A percentile compares a stretch with the other conserved stretches of the same genome.
Evolutionary conservation across 2,797 vertebrate species (phyloP).

Genomic region (Oreortyx pictus): DNA sequence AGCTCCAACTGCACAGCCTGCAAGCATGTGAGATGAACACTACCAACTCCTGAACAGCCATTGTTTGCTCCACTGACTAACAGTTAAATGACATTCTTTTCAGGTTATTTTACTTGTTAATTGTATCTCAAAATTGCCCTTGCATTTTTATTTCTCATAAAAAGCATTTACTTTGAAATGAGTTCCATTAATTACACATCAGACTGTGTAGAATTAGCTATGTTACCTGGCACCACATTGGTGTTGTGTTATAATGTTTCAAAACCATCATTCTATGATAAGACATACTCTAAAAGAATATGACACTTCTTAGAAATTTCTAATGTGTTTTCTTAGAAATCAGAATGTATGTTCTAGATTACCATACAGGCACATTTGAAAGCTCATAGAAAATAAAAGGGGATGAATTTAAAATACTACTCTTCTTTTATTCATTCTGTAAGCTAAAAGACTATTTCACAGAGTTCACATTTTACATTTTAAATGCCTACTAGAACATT

Average conservation of each 20-base stretch:
- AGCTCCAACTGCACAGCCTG: not conserved
- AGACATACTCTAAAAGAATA: not conserved
- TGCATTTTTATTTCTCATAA: constrained; percentile 46
- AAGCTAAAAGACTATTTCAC: not conserved
- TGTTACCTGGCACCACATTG: constrained; percentile 14
- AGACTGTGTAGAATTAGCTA: constrained; percentile 24
- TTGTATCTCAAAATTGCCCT: constrained; percentile 41
- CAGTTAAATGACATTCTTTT: constrained; percentile 12
- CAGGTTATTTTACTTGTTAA: constrained; percentile 56
- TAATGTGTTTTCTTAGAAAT: constrained; percentile 33
- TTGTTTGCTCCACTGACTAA: not conserved
- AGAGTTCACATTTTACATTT: not conserved
- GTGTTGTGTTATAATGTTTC: constrained; percentile 1
- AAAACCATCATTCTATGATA: constrained; percentile 23
- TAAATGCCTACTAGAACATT: constrained; percentile 12
- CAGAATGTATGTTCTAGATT: not conserved
- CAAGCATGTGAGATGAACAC: not conserved
- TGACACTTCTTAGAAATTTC: not conserved
- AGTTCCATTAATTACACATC: constrained; percentile 57
- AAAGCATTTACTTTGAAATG: constrained; percentile 39
- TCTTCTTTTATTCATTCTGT: not conserved
- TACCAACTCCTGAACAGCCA: not conserved
- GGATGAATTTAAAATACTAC: not conserved
- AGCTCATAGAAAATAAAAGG: constrained; percentile 1
- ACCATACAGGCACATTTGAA: not conserved